Evolutionary conservation across 1,140 invertebrate genomes (phyloP).

Genomic region (Penaeus japonicus): DNA sequence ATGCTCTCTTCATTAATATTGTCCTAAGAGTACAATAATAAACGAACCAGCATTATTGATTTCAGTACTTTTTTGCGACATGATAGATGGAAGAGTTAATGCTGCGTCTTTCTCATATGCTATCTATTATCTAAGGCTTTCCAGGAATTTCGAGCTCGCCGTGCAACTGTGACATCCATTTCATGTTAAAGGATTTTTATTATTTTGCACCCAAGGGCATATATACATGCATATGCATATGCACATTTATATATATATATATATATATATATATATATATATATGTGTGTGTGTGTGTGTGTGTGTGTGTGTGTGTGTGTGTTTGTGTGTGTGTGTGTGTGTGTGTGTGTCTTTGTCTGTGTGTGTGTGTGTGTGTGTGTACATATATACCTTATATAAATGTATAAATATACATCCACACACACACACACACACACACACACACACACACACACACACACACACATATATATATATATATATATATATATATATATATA

Average conservation of each 20-base stretch:
- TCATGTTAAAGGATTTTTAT: not conserved
- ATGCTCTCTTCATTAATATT: not conserved
- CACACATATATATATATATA: not conserved
- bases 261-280: not conserved
- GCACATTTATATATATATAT: not conserved
- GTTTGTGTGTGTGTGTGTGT: not conserved
- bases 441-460: not conserved
- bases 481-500: not conserved
- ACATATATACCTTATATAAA: constrained; percentile 1
- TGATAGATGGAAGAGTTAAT: too few species aligned
- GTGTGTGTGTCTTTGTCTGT: not conserved
- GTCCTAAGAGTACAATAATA: too few species aligned
- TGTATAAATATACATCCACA: not conserved
- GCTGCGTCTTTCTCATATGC: too few species aligned
- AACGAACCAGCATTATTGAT: too few species aligned
- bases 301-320: not conserved
- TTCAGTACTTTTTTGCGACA: too few species aligned
- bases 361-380: not conserved
- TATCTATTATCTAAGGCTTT: too few species aligned
- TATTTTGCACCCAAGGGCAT: not conserved
- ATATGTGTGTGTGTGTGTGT: not conserved
- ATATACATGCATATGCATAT: not conserved
- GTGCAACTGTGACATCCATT: too few species aligned
- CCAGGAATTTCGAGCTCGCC: too few species aligned
- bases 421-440: not conserved